These are phyloP conservation scores for Omphaloscelis lunosa DNA, from an alignment of 2,888 invertebrate genomes.

Conservation along the genomic window DNA sequence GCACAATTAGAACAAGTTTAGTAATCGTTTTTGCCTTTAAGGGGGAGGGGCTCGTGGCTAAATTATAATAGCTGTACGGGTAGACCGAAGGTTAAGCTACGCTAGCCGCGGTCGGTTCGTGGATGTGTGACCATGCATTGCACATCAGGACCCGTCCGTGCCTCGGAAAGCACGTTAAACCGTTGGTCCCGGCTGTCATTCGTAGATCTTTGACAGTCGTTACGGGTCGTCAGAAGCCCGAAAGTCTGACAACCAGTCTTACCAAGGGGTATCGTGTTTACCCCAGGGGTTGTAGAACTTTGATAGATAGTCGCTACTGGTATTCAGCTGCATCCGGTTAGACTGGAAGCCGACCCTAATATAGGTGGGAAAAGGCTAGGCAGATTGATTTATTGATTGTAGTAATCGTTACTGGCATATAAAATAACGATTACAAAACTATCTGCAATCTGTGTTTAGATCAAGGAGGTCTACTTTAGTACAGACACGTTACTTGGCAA, in stretches of 20 bases:
- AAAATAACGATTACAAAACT: neutral
- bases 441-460: neutral
- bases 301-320: too few species aligned
- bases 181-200: neutral
- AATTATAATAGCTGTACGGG: neutral
- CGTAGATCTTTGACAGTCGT: neutral
- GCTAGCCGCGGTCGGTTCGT: neutral
- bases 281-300: too few species aligned
- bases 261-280: too few species aligned
- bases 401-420: neutral
- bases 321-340: too few species aligned
- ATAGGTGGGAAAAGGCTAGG: too few species aligned
- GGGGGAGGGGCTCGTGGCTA: neutral
- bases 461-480: constrained; percentile 2
- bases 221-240: neutral
- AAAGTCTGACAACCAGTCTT: too few species aligned
- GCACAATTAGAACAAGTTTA: too few species aligned
- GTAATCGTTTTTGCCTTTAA: too few species aligned
- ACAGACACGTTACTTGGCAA: too few species aligned
- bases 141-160: neutral
- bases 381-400: too few species aligned
- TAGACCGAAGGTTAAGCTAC: too few species aligned
- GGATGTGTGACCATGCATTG: neutral
- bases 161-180: neutral
- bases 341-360: too few species aligned